These are phyloP conservation scores for Caenorhabditis briggsae DNA, from an alignment of 1,140 invertebrate species.

Conservation along the genomic window DNA sequence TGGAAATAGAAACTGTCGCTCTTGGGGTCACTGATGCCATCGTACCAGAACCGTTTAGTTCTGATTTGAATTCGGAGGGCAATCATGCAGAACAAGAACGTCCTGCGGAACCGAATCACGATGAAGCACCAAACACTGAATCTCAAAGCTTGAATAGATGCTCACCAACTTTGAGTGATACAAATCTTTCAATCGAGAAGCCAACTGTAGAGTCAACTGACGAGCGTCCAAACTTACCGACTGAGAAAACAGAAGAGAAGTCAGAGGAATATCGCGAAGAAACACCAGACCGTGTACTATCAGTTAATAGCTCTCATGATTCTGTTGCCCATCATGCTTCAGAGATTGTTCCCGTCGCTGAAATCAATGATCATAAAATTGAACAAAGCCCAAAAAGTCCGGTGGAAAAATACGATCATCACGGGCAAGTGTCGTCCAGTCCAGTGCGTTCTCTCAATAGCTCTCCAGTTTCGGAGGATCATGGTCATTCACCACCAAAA, in stretches of 20 bases:
- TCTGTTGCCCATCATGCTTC: not conserved
- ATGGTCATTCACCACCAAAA: too few relatives aligned
- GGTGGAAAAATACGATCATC: not conserved
- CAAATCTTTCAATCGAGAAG: too few relatives aligned
- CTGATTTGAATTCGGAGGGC: not conserved
- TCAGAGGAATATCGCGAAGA: not conserved
- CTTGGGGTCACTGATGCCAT: not conserved
- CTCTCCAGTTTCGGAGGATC: too few relatives aligned
- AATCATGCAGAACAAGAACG: too few relatives aligned
- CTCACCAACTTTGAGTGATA: too few relatives aligned
- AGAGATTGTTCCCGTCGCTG: not conserved
- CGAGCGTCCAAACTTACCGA: not conserved
- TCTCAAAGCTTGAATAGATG: too few relatives aligned
- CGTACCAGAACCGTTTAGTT: not conserved
- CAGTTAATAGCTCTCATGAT: not conserved
- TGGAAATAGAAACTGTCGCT: not conserved
- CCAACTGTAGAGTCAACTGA: too few relatives aligned
- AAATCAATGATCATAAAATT: not conserved
- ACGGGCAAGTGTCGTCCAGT: too few relatives aligned
- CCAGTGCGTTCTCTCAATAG: too few relatives aligned
- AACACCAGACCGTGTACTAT: not conserved
- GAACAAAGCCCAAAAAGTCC: constrained; percentile 3
- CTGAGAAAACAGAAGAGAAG: not conserved
- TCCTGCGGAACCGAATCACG: too few relatives aligned
- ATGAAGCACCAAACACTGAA: too few relatives aligned